phyloP scores from a whole-genome alignment of 1,140 invertebrate genomes.

The Drosophila ercepeae region DNA sequence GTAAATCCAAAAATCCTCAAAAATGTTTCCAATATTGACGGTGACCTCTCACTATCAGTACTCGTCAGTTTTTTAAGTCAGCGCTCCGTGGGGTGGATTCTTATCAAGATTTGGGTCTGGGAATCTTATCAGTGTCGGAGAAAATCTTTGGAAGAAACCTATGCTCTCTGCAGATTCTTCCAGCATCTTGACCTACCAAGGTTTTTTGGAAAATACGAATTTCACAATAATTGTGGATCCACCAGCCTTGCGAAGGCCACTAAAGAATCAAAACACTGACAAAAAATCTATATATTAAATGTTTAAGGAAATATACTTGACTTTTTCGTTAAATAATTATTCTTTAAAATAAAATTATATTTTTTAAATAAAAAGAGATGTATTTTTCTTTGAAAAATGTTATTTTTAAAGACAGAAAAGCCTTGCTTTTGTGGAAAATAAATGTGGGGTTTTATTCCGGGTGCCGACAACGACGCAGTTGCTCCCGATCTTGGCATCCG shows the following conservation, averaged over 20 bases:
- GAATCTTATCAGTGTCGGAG: neutral
- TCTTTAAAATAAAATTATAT: neutral
- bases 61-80: neutral
- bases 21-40: neutral
- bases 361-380: too few relatives aligned
- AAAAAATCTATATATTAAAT: neutral
- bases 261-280: constrained; percentile 12
- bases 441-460: neutral
- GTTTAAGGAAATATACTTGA: neutral
- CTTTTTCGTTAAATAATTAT: too few relatives aligned
- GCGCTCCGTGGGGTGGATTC: neutral
- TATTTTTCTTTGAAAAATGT: too few relatives aligned
- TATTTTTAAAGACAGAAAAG: neutral
- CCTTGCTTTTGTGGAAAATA: neutral
- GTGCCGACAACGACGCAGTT: constrained; percentile 35
- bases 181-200: constrained; percentile 11
- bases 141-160: neutral
- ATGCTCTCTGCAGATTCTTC: constrained; percentile 22
- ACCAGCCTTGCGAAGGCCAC: constrained; percentile 30
- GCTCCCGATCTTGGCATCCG: constrained; percentile 13
- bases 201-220: constrained; percentile 19
- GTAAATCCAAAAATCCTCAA: neutral
- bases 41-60: neutral
- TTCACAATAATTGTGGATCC: constrained; percentile 25
- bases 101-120: constrained; percentile 6